phyloP scores from a whole-genome alignment of 2,888 invertebrate species.

The Aplocera efformata region DNA sequence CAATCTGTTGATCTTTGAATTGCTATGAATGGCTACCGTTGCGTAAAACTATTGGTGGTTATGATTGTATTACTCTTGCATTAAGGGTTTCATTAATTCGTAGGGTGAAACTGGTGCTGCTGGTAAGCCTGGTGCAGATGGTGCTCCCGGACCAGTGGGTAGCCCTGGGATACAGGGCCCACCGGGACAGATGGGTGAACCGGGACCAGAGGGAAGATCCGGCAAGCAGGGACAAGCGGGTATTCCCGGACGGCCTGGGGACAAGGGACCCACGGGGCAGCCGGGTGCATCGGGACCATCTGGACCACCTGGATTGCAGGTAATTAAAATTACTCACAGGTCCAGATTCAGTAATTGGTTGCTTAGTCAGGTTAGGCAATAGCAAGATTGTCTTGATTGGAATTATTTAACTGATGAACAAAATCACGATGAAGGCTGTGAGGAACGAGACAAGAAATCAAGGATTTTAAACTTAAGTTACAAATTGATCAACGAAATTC shows the following conservation, averaged over 20 bases:
- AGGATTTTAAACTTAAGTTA: background rate
- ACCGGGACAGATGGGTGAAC: slow-evolving; percentile 82
- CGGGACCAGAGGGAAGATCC: slow-evolving; percentile 80
- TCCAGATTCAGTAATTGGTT: too few species aligned
- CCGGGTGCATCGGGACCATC: slow-evolving; percentile 82
- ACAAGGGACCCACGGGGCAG: slow-evolving; percentile 86
- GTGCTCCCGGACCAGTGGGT: slow-evolving; percentile 85
- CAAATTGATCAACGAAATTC: too few species aligned
- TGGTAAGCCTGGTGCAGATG: slow-evolving; percentile 87
- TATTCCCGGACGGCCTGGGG: slow-evolving; percentile 86
- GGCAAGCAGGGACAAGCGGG: slow-evolving; percentile 88
- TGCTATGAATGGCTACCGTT: too few species aligned
- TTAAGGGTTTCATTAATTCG: slow-evolving; percentile 1
- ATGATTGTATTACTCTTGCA: too few species aligned
- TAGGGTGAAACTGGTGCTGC: slow-evolving; percentile 86
- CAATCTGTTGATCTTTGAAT: too few species aligned
- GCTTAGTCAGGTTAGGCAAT: too few species aligned
- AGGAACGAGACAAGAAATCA: too few species aligned
- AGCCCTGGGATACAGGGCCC: slow-evolving; percentile 84
- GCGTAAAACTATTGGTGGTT: too few species aligned
- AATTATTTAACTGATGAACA: too few species aligned
- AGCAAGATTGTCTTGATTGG: too few species aligned
- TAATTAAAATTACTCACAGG: slow-evolving; percentile 40
- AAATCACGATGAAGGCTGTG: too few species aligned
- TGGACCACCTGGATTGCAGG: slow-evolving; percentile 86